Conservation (phyloP, 2,797 vertebrate genomes). For the Enteromius thamalakanensis region DNA sequence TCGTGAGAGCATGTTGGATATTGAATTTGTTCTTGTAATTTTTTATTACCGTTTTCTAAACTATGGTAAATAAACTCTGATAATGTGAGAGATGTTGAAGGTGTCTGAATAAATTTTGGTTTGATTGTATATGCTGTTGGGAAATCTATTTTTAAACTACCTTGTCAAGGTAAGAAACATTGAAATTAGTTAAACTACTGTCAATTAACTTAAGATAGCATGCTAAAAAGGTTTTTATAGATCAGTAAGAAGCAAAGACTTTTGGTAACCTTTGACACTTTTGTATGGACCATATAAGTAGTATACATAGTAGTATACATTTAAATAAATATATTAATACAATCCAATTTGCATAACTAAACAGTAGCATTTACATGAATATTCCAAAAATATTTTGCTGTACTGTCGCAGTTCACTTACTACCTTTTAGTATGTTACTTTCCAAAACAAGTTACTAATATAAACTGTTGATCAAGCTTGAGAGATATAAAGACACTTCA, state of each 20-base stretch:
- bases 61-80: not conserved
- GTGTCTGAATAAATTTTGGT: not conserved
- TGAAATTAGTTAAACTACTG: not conserved
- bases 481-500: not conserved
- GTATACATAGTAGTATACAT: not conserved
- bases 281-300: not conserved
- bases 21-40: no score
- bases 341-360: not conserved
- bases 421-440: not conserved
- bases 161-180: conserved; percentile 5
- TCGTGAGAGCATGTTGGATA: no score
- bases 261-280: not conserved
- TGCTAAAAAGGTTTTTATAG: not conserved
- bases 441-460: not conserved
- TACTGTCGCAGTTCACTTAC: not conserved
- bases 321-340: not conserved
- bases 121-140: not conserved
- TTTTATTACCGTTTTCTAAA: not conserved
- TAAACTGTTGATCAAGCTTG: not conserved
- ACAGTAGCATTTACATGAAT: not conserved
- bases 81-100: not conserved
- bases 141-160: not conserved
- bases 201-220: not conserved
- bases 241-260: no score
- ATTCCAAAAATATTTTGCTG: not conserved